Conservation (phyloP, 2,888 invertebrate genomes). For the Epirrhoe tristata region DNA sequence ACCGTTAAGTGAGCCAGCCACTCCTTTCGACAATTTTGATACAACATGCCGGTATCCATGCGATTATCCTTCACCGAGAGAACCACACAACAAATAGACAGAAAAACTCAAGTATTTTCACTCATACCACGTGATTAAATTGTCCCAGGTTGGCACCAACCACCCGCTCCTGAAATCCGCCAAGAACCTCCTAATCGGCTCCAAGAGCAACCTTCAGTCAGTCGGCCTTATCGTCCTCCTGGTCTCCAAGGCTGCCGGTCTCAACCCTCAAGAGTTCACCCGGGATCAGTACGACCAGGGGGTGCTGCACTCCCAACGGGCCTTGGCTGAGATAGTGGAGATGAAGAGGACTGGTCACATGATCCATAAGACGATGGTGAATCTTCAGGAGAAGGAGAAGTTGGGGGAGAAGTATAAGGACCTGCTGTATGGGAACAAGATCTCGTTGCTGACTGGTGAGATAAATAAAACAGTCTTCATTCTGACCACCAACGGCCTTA, state of each 20-base stretch:
- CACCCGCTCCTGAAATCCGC: conserved; percentile 95
- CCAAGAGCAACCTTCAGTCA: conserved; percentile 93
- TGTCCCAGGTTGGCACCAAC: conserved; percentile 89
- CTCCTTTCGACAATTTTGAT: too few relatives aligned
- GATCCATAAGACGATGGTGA: conserved; percentile 77
- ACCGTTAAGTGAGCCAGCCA: too few relatives aligned
- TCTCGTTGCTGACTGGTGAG: conserved; percentile 74
- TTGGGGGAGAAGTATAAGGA: conserved; percentile 68
- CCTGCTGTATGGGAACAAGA: conserved; percentile 76
- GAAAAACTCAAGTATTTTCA: neutral
- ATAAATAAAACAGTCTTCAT: neutral
- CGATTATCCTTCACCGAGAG: too few relatives aligned
- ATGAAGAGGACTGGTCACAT: conserved; percentile 80
- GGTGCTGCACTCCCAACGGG: conserved; percentile 78
- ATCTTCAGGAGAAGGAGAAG: conserved; percentile 68
- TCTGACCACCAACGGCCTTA: neutral
- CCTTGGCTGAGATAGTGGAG: conserved; percentile 79
- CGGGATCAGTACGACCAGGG: conserved; percentile 69
- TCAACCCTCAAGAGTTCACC: conserved; percentile 69
- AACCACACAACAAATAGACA: too few relatives aligned
- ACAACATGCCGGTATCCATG: too few relatives aligned
- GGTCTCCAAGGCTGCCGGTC: conserved; percentile 91
- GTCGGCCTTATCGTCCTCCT: conserved; percentile 93
- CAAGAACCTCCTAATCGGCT: conserved; percentile 92
- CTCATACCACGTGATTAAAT: neutral